phyloP scores from a whole-genome alignment of 2,113 vertebrate species.

The Naja naja region DNA sequence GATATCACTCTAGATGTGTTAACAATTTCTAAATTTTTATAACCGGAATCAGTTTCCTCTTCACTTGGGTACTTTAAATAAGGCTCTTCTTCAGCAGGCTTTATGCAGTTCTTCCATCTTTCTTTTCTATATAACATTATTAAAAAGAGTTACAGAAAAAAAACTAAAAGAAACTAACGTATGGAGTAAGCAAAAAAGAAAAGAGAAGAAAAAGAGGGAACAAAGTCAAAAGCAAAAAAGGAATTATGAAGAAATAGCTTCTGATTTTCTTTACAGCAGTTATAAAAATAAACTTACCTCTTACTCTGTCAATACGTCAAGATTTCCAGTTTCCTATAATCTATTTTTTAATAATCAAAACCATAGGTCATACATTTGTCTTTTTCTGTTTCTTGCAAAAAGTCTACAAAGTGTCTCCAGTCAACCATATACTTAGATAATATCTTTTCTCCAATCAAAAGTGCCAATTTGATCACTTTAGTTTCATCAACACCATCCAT shows the following conservation, averaged over 20 bases:
- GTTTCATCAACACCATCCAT: background rate
- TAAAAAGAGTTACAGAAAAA: background rate
- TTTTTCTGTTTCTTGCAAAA: background rate
- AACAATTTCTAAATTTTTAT: background rate
- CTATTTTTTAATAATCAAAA: background rate
- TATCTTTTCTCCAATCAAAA: background rate
- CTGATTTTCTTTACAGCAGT: background rate
- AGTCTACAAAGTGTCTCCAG: background rate
- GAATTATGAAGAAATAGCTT: background rate
- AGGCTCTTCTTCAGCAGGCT: background rate
- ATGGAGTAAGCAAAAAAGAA: background rate
- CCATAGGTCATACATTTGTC: background rate
- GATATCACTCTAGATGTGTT: background rate
- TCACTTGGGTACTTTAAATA: background rate
- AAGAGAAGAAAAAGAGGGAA: background rate
- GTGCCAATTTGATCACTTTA: background rate
- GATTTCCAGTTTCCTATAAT: background rate
- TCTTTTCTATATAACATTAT: background rate
- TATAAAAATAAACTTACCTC: background rate
- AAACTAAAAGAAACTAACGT: background rate
- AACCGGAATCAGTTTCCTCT: background rate
- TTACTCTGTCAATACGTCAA: background rate
- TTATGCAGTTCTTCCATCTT: background rate
- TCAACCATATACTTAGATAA: background rate
- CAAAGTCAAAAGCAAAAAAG: background rate